Evolutionary conservation across 2,113 vertebrate genomes (phyloP), one percentile per base, ranked within the genome.

Genomic region (Pseudorectes ferrugineus): DNA sequence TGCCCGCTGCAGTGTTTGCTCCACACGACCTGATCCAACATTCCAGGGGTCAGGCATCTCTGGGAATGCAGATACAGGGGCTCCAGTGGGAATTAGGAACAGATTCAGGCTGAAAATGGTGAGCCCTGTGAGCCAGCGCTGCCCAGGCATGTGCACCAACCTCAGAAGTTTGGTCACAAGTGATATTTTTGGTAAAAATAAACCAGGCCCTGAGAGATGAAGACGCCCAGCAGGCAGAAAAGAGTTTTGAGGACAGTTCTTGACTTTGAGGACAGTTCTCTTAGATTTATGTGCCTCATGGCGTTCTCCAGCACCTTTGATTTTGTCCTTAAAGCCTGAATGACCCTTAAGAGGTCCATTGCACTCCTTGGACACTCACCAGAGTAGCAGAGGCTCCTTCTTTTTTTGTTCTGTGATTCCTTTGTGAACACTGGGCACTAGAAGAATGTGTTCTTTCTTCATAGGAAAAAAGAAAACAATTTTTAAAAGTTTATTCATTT

Each of bases 1-100:
- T 54, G 42, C 57, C 68, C 1, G 0, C 11, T 10, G 13, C 5
- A 0, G 15, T 6, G 12, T 35, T 66, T 28, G 8, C 72, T 38
- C 58, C 7, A 2, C 51, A 11, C 2, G 0, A 16, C 29, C 62
- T 46, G 26, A 35, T 8, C 23, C 19, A 29, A 9, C 5, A 0
- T 5, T 10, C 4, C 28, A 45, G 40, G 43, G 70, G 9, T 25
- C 48, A 31, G 55, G 13, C 3, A 2, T 4, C n/a, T 20, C 43
- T 11, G 3, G 75, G 62, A 36, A 5, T 10, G 5, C 31, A 22
- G 24, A 0, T 2, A 4, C 4, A 11, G 24, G 22, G 29, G 24
- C 65, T 58, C 31, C 28, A 2, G 8, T 7, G 61, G 5, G 23
- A 51, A 46, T 52, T 9, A 14, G 67, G 33, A 38, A 36, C 3